These are phyloP conservation scores for Amphibalanus amphitrite DNA, from an alignment of 1,140 invertebrate species.

Conservation along the genomic window DNA sequence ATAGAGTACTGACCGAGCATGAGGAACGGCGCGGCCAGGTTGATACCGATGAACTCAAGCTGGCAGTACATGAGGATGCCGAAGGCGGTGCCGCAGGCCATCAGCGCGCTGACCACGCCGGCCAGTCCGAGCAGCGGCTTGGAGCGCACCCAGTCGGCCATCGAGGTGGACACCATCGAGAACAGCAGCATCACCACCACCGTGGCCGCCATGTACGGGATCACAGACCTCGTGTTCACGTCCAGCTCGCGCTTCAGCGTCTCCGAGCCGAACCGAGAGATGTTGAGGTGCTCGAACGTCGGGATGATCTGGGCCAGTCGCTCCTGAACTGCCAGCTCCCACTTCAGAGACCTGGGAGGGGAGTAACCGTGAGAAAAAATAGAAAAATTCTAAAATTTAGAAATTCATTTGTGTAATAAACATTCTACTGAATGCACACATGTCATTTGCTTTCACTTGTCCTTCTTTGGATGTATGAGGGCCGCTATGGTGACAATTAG, in stretches of 20 bases:
- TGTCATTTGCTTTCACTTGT: no score
- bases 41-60: conserved; percentile 84
- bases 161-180: conserved; percentile 47
- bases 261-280: conserved; percentile 63
- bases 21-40: conserved; percentile 81
- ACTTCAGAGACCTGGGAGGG: no score
- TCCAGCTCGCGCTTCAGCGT: conserved; percentile 76
- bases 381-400: no score
- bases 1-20: conserved; percentile 81
- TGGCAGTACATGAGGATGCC: conserved; percentile 79
- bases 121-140: conserved; percentile 81
- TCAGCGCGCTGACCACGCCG: conserved; percentile 72
- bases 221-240: conserved; percentile 67
- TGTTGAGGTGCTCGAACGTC: conserved; percentile 56
- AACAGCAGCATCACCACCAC: conserved; percentile 72
- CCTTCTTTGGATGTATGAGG: no score
- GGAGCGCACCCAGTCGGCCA: conserved; percentile 67
- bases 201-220: conserved; percentile 73
- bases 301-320: no score
- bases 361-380: no score
- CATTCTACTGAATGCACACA: no score
- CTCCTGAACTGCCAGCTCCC: no score
- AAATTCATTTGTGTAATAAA: no score
- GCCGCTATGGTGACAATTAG: no score
- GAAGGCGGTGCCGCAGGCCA: no score